These are phyloP conservation scores for Scaptomyza tumidula DNA, from an alignment of 2,888 invertebrate genomes.

Conservation along the genomic window DNA sequence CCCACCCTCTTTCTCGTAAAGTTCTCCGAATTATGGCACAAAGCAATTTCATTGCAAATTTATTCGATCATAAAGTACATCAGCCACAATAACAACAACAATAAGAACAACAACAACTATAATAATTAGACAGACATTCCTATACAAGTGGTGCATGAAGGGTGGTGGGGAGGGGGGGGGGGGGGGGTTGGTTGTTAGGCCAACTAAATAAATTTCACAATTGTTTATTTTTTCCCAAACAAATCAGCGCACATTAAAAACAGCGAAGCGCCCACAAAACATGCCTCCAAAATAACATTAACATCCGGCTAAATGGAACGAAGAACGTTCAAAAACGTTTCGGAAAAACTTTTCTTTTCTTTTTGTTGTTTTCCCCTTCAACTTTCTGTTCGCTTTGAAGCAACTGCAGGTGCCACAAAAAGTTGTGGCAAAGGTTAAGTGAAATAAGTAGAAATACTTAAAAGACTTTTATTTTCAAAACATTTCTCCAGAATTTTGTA, in stretches of 20 bases:
- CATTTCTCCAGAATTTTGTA: too few relatives aligned
- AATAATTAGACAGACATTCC: conserved; percentile 57
- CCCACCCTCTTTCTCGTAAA: conserved; percentile 44
- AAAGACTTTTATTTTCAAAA: conserved; percentile 1
- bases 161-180: not conserved
- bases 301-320: conserved; percentile 46
- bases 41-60: conserved; percentile 68
- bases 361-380: not conserved
- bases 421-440: conserved; percentile 15
- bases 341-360: not conserved
- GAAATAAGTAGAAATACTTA: not conserved
- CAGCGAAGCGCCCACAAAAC: conserved; percentile 65
- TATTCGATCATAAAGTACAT: conserved; percentile 65
- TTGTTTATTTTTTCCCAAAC: conserved; percentile 77
- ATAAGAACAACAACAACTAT: conserved; percentile 20
- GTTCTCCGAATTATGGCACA: conserved; percentile 61
- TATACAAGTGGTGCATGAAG: too few relatives aligned
- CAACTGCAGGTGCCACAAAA: conserved; percentile 30
- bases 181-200: conserved; percentile 7
- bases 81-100: conserved; percentile 14
- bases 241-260: conserved; percentile 75
- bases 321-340: not conserved
- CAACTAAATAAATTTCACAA: conserved; percentile 75
- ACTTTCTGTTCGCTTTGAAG: conserved; percentile 29
- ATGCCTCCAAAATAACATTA: conserved; percentile 53